Evolutionary conservation across 2,888 invertebrate species (phyloP).

Genomic region (Scaptomyza flava): DNA sequence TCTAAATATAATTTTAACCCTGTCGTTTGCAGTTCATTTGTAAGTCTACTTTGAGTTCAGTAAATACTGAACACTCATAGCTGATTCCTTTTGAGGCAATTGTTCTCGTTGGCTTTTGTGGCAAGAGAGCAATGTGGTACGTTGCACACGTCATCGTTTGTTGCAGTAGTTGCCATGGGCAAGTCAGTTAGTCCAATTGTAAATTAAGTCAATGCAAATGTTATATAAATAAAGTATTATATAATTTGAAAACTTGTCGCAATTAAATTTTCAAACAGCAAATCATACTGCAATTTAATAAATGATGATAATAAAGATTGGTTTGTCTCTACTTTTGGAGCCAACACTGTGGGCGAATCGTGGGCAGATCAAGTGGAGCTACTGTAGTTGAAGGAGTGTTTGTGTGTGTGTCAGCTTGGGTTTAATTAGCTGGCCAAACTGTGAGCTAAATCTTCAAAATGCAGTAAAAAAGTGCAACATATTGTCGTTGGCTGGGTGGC

Average conservation of each 20-base stretch:
- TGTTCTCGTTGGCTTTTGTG: constrained; percentile 26
- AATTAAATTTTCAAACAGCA: constrained; percentile 22
- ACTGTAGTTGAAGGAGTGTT: constrained; percentile 41
- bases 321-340: constrained; percentile 20
- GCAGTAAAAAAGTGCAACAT: constrained; percentile 66
- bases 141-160: constrained; percentile 68
- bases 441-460: constrained; percentile 63
- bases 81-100: constrained; percentile 4
- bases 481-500: constrained; percentile 67
- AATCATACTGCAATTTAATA: constrained; percentile 22
- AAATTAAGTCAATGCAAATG: constrained; percentile 70
- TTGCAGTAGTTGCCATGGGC: constrained; percentile 36
- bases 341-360: constrained; percentile 49
- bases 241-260: constrained; percentile 48
- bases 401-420: constrained; percentile 28
- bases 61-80: constrained; percentile 26
- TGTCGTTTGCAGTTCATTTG: constrained; percentile 13
- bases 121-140: constrained; percentile 33
- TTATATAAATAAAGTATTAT: constrained; percentile 59
- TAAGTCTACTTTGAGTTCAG: constrained; percentile 10
- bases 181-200: constrained; percentile 56
- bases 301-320: constrained; percentile 30
- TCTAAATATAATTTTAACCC: too few relatives aligned
- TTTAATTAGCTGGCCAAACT: constrained; percentile 72
- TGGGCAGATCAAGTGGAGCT: constrained; percentile 66